These are phyloP conservation scores for Trissoscelio sp. DNA, from an alignment of 2,888 invertebrate genomes.

Conservation along the genomic window DNA sequence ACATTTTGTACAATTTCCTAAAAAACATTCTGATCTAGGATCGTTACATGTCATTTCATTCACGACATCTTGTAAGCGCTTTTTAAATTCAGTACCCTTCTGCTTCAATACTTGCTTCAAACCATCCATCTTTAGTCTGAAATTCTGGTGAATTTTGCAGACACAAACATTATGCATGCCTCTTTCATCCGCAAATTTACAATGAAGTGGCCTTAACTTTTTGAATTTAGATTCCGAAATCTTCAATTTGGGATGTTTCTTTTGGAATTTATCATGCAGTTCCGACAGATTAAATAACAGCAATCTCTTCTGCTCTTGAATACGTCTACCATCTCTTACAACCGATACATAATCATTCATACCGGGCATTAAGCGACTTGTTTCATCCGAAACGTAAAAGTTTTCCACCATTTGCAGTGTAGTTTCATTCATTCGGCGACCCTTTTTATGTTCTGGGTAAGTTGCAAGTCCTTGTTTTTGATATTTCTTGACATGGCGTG, in stretches of 20 bases:
- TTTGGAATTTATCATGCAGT: slow-evolving; percentile 29
- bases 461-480: slow-evolving; percentile 7
- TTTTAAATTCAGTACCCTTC: slow-evolving; percentile 19
- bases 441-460: slow-evolving; percentile 22
- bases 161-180: slow-evolving; percentile 45
- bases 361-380: slow-evolving; percentile 45
- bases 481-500: slow-evolving; percentile 13
- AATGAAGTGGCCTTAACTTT: slow-evolving; percentile 21
- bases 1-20: slow-evolving; percentile 32
- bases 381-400: slow-evolving; percentile 44
- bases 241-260: slow-evolving; percentile 28
- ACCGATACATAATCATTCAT: slow-evolving; percentile 53
- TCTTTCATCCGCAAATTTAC: slow-evolving; percentile 36
- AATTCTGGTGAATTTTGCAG: slow-evolving; percentile 43
- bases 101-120: slow-evolving; percentile 25
- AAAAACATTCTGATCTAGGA: slow-evolving; percentile 26
- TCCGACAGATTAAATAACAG: slow-evolving; percentile 24
- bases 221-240: slow-evolving; percentile 31
- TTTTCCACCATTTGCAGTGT: slow-evolving; percentile 21
- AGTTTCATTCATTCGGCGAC: slow-evolving; percentile 17
- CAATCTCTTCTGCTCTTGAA: slow-evolving; percentile 44
- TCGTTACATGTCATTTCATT: slow-evolving; percentile 24
- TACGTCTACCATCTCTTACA: slow-evolving; percentile 40
- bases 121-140: slow-evolving; percentile 32
- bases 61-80: slow-evolving; percentile 20